Conservation (phyloP, 1,140 invertebrate genomes). For the Choristoneura fumiferana region DNA sequence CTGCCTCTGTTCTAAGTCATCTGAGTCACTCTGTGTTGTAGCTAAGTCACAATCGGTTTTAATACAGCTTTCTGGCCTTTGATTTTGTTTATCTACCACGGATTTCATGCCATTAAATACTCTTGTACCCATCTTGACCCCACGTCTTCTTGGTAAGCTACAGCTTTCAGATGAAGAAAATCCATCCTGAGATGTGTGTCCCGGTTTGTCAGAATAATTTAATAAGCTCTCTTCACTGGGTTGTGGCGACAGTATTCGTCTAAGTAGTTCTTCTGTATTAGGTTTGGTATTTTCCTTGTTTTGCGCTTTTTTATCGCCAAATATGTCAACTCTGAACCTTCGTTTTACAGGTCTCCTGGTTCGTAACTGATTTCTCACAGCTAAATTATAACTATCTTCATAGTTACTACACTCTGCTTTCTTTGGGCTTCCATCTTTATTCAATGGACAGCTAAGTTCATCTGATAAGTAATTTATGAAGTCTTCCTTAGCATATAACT, state of each 20-base stretch:
- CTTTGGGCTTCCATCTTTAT: conserved; percentile 42
- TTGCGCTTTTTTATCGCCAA: conserved; percentile 79
- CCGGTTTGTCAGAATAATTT: conserved; percentile 43
- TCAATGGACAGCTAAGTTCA: conserved; percentile 78
- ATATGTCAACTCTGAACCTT: conserved; percentile 65
- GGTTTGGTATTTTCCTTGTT: conserved; percentile 86
- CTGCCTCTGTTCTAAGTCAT: conserved; percentile 64
- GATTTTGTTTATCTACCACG: conserved; percentile 39
- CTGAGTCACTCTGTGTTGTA: conserved; percentile 72
- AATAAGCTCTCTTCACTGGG: conserved; percentile 63
- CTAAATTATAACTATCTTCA: conserved; percentile 76
- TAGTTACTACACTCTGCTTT: conserved; percentile 71
- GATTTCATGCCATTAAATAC: conserved; percentile 79
- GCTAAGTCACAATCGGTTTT: conserved; percentile 63
- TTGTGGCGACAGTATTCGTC: conserved; percentile 55
- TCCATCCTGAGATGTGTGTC: conserved; percentile 60
- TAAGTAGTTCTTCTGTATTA: conserved; percentile 64
- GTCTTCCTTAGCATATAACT: conserved; percentile 84
- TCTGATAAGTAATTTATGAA: conserved; percentile 84
- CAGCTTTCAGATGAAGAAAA: conserved; percentile 73
- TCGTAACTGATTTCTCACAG: conserved; percentile 66
- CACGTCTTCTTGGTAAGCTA: conserved; percentile 80
- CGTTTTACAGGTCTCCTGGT: conserved; percentile 52
- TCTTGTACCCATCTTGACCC: conserved; percentile 86
- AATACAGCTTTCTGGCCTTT: conserved; percentile 37